Base-by-base conservation (phyloP, 2,797 vertebrate species). In the Poeciliopsis paucimaculata region DNA sequence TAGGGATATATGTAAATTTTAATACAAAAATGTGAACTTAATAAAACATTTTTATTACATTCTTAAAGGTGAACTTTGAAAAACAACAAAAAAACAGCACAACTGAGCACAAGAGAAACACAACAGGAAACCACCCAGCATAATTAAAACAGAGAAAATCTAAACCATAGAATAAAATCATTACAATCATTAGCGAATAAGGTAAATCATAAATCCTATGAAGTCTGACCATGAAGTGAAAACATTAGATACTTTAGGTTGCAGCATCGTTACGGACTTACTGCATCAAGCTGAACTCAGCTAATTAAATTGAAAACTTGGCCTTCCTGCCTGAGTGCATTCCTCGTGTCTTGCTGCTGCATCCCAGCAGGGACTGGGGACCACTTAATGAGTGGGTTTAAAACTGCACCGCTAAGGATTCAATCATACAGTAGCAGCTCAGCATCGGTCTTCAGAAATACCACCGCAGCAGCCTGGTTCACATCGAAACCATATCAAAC, bases 291-390 rank as follows among this genome's bases (percentile, higher is more conserved):
- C 78, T 71, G 23, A 76, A 75, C 79, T 77, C 45, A 75, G 46
- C 73, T 60, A 87, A 75, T 81, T 81, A 84, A 77, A 83, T 23
- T 36, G 72, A 82, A 86, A 77, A 75, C 53, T 55, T 31, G 28
- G 28, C 57, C 15, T 34, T 34, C 31, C 28, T 34, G 28, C 15
- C 28, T 31, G 43, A 5, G 46, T 71, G 77, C 77, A 76, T 89
- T 84, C 77, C 81, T 87, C 1, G 46, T 1, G 46, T 73, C 80
- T 64, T 13, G 5, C 57, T 55, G 80, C 76, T 57, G 80, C 13
- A 43, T 34, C 76, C 55, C 76, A 64, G 80, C 81, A 76, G 75
- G 2, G 75, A 84, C 28, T 41, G 75, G 78, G 84, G 72, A 64
- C 76, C 46, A 66, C 73, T 78, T 73, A 81, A 73, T 73, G 36